Evolutionary conservation across 2,888 invertebrate species (phyloP).

Genomic region (Drosophila kambysellisi): DNA sequence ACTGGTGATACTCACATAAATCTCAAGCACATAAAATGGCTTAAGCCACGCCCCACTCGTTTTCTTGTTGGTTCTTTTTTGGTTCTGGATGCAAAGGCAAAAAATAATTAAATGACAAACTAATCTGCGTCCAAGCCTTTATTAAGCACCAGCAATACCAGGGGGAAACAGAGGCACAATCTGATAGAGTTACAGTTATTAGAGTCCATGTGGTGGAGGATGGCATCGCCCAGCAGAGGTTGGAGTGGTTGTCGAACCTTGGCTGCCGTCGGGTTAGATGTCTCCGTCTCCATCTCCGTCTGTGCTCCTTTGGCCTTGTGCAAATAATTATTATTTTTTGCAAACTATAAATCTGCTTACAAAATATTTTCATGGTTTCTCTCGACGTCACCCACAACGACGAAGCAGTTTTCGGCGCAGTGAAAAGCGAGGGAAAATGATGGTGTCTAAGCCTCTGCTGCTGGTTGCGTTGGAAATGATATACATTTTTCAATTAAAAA

Average conservation of each 20-base stretch:
- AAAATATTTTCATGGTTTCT: slow-evolving; percentile 70
- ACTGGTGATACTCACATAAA: slow-evolving; percentile 20
- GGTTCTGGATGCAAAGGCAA: slow-evolving; percentile 49
- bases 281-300: slow-evolving; percentile 3
- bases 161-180: slow-evolving; percentile 32
- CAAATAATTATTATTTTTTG: slow-evolving; percentile 77
- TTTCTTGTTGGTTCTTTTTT: slow-evolving; percentile 14
- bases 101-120: slow-evolving; percentile 85
- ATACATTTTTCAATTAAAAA: slow-evolving; percentile 80
- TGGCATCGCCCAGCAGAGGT: slow-evolving; percentile 1
- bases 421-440: background rate
- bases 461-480: slow-evolving; percentile 57
- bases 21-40: slow-evolving; percentile 18
- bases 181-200: slow-evolving; percentile 44
- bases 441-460: slow-evolving; percentile 30
- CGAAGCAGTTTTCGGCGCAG: background rate
- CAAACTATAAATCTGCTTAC: slow-evolving; percentile 79
- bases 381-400: slow-evolving; percentile 35
- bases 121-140: slow-evolving; percentile 79
- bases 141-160: slow-evolving; percentile 66
- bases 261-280: slow-evolving; percentile 24
- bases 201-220: slow-evolving; percentile 15
- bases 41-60: slow-evolving; percentile 20
- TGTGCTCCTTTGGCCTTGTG: slow-evolving; percentile 53
- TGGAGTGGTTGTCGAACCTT: slow-evolving; percentile 14